Percentiles rank a stretch among this genome's conserved stretches.
These are phyloP conservation scores for Tragopan temminckii DNA, from an alignment of 2,797 vertebrate species.

Conservation along the genomic window DNA sequence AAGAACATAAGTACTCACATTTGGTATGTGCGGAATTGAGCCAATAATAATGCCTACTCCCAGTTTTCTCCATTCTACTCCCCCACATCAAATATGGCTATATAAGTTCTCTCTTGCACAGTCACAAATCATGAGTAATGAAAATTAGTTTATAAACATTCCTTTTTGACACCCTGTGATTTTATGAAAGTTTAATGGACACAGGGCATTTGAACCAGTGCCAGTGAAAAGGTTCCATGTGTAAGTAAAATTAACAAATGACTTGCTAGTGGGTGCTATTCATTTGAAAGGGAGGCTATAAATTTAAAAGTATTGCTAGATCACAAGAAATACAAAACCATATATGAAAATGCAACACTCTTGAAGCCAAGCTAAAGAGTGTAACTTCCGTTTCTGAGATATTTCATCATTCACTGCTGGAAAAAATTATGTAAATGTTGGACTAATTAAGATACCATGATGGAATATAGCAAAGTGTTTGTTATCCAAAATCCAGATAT, in stretches of 20 bases:
- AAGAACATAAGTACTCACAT: slow-evolving; percentile 70
- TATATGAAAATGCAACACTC: slow-evolving; percentile 1
- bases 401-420: slow-evolving; percentile 8
- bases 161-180: slow-evolving; percentile 51
- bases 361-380: slow-evolving; percentile 6
- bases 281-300: slow-evolving; percentile 31
- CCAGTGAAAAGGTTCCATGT: slow-evolving; percentile 25
- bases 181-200: not conserved
- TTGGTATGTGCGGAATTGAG: slow-evolving; percentile 63
- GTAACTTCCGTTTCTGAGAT: slow-evolving; percentile 43
- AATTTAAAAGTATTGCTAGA: slow-evolving; percentile 36
- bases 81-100: not conserved
- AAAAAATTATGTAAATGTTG: slow-evolving; percentile 27
- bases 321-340: slow-evolving; percentile 1
- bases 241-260: slow-evolving; percentile 45
- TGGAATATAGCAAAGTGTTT: not conserved
- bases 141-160: slow-evolving; percentile 50
- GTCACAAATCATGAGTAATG: slow-evolving; percentile 60
- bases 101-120: not conserved
- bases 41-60: slow-evolving; percentile 29
- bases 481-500: not conserved
- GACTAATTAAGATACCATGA: slow-evolving; percentile 8
- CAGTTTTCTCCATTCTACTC: not conserved
- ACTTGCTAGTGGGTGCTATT: slow-evolving; percentile 17
- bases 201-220: not conserved